Evolutionary conservation across 2,113 vertebrate genomes (phyloP).

Genomic region (Protobothrops mucrosquamatus): DNA sequence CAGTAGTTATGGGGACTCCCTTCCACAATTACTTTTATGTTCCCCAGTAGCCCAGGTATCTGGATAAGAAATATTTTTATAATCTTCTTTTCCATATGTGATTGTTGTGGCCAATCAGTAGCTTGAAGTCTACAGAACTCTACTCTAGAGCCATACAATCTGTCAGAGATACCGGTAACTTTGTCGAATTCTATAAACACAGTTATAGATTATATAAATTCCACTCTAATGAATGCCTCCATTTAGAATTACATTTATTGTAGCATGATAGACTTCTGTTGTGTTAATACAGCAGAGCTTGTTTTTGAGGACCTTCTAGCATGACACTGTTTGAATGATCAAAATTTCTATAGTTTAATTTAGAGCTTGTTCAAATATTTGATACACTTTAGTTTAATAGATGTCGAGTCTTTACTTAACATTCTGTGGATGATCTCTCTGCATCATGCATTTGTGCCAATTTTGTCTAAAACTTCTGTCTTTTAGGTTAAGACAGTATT

Average conservation of each 20-base stretch:
- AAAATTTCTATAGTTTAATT: not conserved
- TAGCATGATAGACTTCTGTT: not conserved
- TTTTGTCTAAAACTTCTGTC: slow-evolving; percentile 10
- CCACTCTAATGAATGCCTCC: not conserved
- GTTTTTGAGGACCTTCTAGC: not conserved
- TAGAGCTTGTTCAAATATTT: not conserved
- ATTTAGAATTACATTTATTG: not conserved
- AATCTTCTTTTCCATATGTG: not conserved
- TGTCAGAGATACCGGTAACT: not conserved
- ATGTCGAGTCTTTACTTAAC: slow-evolving; percentile 36
- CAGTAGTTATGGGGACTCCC: not conserved
- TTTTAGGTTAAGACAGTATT: slow-evolving; percentile 23
- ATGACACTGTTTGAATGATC: slow-evolving; percentile 26
- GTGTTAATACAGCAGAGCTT: not conserved
- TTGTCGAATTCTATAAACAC: not conserved
- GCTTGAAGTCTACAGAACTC: not conserved
- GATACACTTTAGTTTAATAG: slow-evolving; percentile 43
- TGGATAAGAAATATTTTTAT: not conserved
- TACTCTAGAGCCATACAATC: not conserved
- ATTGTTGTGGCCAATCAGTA: not conserved
- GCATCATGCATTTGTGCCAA: slow-evolving; percentile 23
- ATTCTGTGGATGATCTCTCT: slow-evolving; percentile 41
- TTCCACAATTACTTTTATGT: not conserved
- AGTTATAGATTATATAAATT: not conserved
- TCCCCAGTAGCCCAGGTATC: not conserved